Evolutionary conservation across 2,888 invertebrate species (phyloP).

Genomic region (Leptura quadrifasciata): DNA sequence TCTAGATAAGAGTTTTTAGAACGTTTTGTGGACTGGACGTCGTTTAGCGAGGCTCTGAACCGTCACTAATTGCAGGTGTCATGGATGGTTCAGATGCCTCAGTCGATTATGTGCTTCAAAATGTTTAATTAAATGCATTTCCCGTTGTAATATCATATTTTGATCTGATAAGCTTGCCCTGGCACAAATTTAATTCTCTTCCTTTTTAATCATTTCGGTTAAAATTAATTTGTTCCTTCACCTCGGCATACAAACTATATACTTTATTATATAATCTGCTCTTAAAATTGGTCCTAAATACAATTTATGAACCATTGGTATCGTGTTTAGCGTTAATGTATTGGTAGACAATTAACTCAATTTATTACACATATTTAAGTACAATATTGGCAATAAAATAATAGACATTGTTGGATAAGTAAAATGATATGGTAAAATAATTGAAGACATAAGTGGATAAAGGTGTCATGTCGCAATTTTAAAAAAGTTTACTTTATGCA

Average conservation of each 20-base stretch:
- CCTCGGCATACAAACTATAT: background rate
- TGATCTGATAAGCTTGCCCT: constrained; percentile 65
- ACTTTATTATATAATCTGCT: constrained; percentile 11
- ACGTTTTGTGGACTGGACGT: constrained; percentile 50
- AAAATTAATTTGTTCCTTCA: constrained; percentile 33
- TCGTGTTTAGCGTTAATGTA: background rate
- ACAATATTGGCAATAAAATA: background rate
- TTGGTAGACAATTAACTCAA: background rate
- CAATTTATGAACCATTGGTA: background rate
- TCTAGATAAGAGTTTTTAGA: constrained; percentile 14
- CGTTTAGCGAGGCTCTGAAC: constrained; percentile 69
- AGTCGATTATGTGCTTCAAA: constrained; percentile 70
- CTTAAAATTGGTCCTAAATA: background rate
- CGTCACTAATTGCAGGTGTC: constrained; percentile 74
- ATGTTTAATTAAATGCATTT: constrained; percentile 73
- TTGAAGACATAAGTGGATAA: too few species aligned
- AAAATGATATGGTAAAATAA: too few species aligned
- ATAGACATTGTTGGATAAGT: background rate
- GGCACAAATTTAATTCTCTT: constrained; percentile 42
- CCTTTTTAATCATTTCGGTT: constrained; percentile 38
- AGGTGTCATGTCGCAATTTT: too few species aligned
- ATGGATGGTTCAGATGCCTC: constrained; percentile 69
- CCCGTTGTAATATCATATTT: constrained; percentile 71
- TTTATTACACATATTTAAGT: too few species aligned
- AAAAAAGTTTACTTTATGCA: too few species aligned